Evolutionary conservation across 2,113 vertebrate species (phyloP), one percentile per base, ranked within the genome.

Genomic region (Equus przewalskii): DNA sequence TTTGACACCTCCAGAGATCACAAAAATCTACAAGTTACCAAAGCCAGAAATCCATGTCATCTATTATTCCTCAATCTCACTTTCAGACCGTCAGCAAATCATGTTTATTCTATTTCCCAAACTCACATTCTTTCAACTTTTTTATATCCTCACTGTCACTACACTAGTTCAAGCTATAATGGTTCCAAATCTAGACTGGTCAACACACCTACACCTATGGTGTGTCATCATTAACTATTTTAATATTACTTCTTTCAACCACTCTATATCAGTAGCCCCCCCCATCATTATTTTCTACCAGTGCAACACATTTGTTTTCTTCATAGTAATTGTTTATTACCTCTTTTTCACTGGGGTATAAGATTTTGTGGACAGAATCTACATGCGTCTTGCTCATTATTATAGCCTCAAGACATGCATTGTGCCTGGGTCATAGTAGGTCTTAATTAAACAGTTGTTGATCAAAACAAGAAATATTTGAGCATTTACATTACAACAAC

Each of bases 391-490:
- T 88, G 4, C n/a, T 88, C 41, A 85, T 1, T 56, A 58, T 91
- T 91, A 86, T 44, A 72, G 6, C 72, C 36, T 94, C 94, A 91
- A 64, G 6, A 67, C 41, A 21, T 81, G 12, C 26, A 73, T 46
- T 81, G 28, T 81, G 16, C 44, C 65, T 82, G 51, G 13, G 26
- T 36, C 33, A 30, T 79, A 65, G 21, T 51, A 79, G 26, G 67
- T 54, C 76, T 93, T 93, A 30, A 49, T 1, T 54, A 49, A 87
- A 30, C 21, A 85, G 65, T 82, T 95, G 2, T 90, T 83, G 60
- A 33, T 33, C 24, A 75, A 69, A 95, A 58, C 15, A 51, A 80
- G 85, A 85, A 80, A 33, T 92, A 84, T 60, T 92, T 92, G 33
- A 14, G 64, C 16, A 62, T 28, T 89, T 67, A 84, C 58, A 95